These are phyloP conservation scores for Chaenogobius annularis DNA, from an alignment of 2,113 vertebrate genomes.

Conservation along the genomic window DNA sequence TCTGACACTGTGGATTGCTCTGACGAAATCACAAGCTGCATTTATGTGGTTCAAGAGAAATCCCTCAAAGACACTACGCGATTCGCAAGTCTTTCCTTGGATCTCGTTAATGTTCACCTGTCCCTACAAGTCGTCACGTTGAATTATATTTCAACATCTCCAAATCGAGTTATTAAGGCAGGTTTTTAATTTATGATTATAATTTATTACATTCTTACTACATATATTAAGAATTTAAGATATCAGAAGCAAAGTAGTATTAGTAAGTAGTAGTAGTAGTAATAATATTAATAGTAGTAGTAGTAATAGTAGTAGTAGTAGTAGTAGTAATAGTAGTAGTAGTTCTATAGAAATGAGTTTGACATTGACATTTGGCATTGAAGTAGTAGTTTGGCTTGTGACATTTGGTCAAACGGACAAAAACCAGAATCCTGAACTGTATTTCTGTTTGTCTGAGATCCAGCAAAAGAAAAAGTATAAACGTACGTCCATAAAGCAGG, in stretches of 20 bases:
- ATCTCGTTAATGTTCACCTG: conserved; percentile 21
- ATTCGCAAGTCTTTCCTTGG: conserved; percentile 26
- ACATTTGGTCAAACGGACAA: too few relatives aligned
- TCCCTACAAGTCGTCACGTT: conserved; percentile 7
- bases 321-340: too few relatives aligned
- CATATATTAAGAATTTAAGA: not conserved
- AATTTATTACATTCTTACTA: not conserved
- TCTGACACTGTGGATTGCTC: conserved; percentile 30
- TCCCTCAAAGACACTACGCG: conserved; percentile 32
- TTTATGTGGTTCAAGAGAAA: conserved; percentile 56
- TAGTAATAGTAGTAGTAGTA: too few relatives aligned
- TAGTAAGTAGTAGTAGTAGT: too few relatives aligned
- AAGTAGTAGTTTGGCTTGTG: too few relatives aligned
- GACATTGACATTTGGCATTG: too few relatives aligned
- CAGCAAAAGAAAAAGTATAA: too few relatives aligned
- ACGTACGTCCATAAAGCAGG: too few relatives aligned
- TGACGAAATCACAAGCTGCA: conserved; percentile 19
- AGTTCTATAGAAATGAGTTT: too few relatives aligned
- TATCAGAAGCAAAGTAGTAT: not conserved
- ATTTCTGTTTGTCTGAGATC: too few relatives aligned
- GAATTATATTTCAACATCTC: not conserved
- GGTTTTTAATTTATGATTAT: not conserved
- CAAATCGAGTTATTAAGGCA: not conserved
- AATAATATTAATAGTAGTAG: too few relatives aligned
- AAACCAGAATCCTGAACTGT: too few relatives aligned